These are phyloP conservation scores for Malthinus seriepunctatus DNA, from an alignment of 2,888 invertebrate genomes.

Conservation along the genomic window DNA sequence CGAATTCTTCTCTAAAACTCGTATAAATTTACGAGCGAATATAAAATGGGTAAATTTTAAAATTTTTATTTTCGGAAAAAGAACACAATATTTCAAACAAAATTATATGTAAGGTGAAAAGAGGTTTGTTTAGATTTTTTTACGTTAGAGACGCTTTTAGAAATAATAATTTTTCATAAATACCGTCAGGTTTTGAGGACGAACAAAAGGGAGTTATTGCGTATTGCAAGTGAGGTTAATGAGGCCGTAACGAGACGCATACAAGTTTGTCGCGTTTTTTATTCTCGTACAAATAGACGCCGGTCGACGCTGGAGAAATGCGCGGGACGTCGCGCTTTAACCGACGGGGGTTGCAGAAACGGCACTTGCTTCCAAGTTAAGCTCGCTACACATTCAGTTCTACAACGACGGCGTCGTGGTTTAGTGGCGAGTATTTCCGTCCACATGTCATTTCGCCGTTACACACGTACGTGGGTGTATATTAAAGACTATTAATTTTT, in stretches of 20 bases:
- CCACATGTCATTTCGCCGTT: constrained; percentile 25
- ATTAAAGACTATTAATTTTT: no score
- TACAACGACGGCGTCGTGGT: constrained; percentile 16
- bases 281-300: constrained; percentile 38
- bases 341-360: constrained; percentile 31
- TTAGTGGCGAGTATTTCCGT: constrained; percentile 26
- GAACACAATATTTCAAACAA: constrained; percentile 17
- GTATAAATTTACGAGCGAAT: constrained; percentile 14
- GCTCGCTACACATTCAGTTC: constrained; percentile 25
- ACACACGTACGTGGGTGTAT: constrained; percentile 20
- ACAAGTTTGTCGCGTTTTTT: constrained; percentile 37
- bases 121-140: constrained; percentile 43
- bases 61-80: constrained; percentile 12
- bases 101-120: constrained; percentile 17
- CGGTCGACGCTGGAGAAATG: constrained; percentile 39
- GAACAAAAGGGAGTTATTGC: constrained; percentile 34
- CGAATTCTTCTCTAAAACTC: neutral
- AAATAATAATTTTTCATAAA: constrained; percentile 44
- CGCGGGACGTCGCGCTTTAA: constrained; percentile 38
- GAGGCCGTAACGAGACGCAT: constrained; percentile 41
- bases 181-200: constrained; percentile 31
- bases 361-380: constrained; percentile 27
- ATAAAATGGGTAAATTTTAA: constrained; percentile 21
- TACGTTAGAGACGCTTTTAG: constrained; percentile 39
- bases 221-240: constrained; percentile 39